phyloP scores from a whole-genome alignment of 2,888 invertebrate species.

The Sphecodes monilicornis region DNA sequence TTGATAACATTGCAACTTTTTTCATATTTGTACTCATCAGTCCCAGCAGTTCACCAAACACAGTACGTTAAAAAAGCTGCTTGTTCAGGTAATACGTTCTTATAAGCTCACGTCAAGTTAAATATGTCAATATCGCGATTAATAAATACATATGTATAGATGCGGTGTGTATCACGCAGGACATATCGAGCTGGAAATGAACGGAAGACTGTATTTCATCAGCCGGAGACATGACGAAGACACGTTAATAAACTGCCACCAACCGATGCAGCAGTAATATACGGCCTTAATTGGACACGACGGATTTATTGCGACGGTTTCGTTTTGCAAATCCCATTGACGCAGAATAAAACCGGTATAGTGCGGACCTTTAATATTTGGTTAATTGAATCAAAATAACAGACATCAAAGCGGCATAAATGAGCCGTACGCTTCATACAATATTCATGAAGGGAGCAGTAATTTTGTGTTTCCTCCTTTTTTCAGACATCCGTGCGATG shows the following conservation, averaged over 20 bases:
- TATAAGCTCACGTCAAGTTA: not conserved
- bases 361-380: slow-evolving; percentile 3
- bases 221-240: slow-evolving; percentile 14
- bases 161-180: not conserved
- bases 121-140: not conserved
- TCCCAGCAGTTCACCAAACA: not conserved
- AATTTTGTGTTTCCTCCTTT: not conserved
- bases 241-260: slow-evolving; percentile 12
- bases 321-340: not conserved
- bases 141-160: not conserved
- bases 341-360: not conserved
- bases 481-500: not conserved
- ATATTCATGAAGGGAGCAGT: slow-evolving; percentile 8
- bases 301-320: slow-evolving; percentile 19
- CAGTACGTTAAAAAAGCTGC: not conserved
- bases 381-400: slow-evolving; percentile 20
- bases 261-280: slow-evolving; percentile 4
- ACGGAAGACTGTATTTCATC: slow-evolving; percentile 10
- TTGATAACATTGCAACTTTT: not conserved
- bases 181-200: not conserved
- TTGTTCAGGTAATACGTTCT: not conserved
- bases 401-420: slow-evolving; percentile 11
- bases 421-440: not conserved
- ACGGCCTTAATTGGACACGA: slow-evolving; percentile 23
- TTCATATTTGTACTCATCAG: not conserved